phyloP scores from a whole-genome alignment of 2,113 vertebrate genomes.

The Tetrax tetrax region DNA sequence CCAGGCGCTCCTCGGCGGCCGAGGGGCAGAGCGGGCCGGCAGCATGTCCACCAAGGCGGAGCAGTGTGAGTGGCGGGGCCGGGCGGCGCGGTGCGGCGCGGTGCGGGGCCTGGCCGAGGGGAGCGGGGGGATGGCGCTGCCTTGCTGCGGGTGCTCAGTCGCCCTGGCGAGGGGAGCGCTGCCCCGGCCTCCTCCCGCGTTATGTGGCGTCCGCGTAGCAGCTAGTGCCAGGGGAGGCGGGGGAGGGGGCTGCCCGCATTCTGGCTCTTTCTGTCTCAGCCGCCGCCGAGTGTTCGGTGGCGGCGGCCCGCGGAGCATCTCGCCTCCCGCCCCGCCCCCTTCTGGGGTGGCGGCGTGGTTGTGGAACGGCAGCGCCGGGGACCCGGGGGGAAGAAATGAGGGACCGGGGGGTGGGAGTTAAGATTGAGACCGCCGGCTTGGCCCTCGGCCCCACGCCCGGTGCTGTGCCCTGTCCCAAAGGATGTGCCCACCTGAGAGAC shows the following conservation, averaged over 20 bases:
- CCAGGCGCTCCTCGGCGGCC: slow-evolving; percentile 27
- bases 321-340: too few species aligned
- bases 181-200: neutral
- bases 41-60: slow-evolving; percentile 98
- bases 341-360: neutral
- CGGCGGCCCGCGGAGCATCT: neutral
- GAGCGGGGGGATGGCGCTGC: neutral
- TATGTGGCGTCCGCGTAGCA: neutral
- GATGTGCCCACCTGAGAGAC: neutral
- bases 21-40: slow-evolving; percentile 58
- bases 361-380: neutral
- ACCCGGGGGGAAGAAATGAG: neutral
- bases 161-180: neutral
- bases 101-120: neutral
- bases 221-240: neutral
- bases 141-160: neutral
- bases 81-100: neutral
- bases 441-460: neutral
- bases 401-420: neutral
- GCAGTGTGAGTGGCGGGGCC: slow-evolving; percentile 88
- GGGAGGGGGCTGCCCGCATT: neutral
- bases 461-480: neutral
- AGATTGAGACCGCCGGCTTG: neutral
- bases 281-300: neutral
- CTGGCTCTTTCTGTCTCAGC: slow-evolving; percentile 9